Evolutionary conservation across 2,888 invertebrate genomes (phyloP).

Genomic region (Temnothorax rugatulus): DNA sequence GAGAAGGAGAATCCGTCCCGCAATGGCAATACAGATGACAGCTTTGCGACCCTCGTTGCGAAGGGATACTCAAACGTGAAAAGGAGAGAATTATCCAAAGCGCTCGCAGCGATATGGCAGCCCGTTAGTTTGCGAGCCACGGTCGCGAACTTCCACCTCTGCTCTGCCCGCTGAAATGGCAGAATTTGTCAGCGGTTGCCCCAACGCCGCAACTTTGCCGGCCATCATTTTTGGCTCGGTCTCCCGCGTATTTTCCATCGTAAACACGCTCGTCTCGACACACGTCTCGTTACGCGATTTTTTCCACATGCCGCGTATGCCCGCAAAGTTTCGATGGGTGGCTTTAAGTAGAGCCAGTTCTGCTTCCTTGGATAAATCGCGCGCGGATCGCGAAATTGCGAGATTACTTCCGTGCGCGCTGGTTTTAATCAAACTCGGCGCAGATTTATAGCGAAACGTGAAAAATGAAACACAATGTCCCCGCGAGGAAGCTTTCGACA

Average conservation of each 20-base stretch:
- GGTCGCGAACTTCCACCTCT: conserved; percentile 12
- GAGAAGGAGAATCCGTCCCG: background rate
- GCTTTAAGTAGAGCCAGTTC: background rate
- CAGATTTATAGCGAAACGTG: conserved; percentile 27
- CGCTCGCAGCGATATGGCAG: conserved; percentile 3
- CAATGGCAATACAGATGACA: conserved; percentile 17
- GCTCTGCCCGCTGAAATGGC: conserved; percentile 22
- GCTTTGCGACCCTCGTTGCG: conserved; percentile 18
- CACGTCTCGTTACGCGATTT: conserved; percentile 11
- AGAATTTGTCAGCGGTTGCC: conserved; percentile 34
- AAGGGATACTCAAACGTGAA: background rate
- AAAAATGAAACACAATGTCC: conserved; percentile 6
- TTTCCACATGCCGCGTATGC: background rate
- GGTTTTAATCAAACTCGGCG: conserved; percentile 46
- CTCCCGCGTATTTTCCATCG: background rate
- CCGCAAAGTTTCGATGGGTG: conserved; percentile 8
- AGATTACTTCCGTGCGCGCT: conserved; percentile 16
- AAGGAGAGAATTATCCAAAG: conserved; percentile 34
- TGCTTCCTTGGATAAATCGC: conserved; percentile 34
- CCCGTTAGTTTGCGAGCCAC: background rate
- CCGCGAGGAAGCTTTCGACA: background rate
- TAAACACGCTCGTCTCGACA: conserved; percentile 8
- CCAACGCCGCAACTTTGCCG: conserved; percentile 13
- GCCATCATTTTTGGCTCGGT: conserved; percentile 22
- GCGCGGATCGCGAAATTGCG: conserved; percentile 17